Evolutionary conservation across 2,113 vertebrate genomes (phyloP).

Genomic region (Lepus timidus): DNA sequence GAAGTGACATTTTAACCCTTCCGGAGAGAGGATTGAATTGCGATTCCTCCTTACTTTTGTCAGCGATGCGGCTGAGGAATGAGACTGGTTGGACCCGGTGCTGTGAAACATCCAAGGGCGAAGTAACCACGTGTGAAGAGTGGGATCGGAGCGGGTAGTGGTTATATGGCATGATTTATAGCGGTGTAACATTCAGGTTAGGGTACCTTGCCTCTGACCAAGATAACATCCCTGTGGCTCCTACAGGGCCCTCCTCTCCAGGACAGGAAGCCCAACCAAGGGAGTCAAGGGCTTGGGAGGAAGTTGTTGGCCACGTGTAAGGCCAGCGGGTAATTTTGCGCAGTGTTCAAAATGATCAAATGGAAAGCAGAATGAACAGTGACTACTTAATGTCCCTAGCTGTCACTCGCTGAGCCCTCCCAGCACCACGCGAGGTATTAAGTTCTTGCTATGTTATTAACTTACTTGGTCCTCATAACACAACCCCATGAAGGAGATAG

Average conservation of each 20-base stretch:
- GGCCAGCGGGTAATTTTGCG: slow-evolving; percentile 13
- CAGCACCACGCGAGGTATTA: not conserved
- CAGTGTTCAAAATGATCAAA: slow-evolving; percentile 26
- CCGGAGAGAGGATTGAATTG: not conserved
- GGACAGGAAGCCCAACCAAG: slow-evolving; percentile 30
- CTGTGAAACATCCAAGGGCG: not conserved
- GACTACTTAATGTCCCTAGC: slow-evolving; percentile 27
- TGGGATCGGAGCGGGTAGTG: not conserved
- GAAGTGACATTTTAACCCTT: slow-evolving; percentile 56
- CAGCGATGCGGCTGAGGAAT: not conserved
- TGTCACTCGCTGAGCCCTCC: not conserved
- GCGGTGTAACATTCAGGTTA: not conserved
- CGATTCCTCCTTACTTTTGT: not conserved
- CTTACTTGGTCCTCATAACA: slow-evolving; percentile 28
- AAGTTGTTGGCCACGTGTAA: slow-evolving; percentile 1
- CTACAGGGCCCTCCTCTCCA: not conserved
- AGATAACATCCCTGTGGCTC: not conserved
- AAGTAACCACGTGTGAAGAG: not conserved
- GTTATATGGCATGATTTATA: not conserved
- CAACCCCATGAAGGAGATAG: not conserved
- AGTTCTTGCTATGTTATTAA: not conserved
- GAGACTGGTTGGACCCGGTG: not conserved
- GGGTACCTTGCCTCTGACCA: not conserved
- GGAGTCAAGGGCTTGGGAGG: slow-evolving; percentile 31
- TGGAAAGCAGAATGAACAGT: slow-evolving; percentile 15